Percentiles rank a stretch among this genome's conserved stretches.
phyloP scores from a whole-genome alignment of 2,113 vertebrate species.

The Rattus rattus region DNA sequence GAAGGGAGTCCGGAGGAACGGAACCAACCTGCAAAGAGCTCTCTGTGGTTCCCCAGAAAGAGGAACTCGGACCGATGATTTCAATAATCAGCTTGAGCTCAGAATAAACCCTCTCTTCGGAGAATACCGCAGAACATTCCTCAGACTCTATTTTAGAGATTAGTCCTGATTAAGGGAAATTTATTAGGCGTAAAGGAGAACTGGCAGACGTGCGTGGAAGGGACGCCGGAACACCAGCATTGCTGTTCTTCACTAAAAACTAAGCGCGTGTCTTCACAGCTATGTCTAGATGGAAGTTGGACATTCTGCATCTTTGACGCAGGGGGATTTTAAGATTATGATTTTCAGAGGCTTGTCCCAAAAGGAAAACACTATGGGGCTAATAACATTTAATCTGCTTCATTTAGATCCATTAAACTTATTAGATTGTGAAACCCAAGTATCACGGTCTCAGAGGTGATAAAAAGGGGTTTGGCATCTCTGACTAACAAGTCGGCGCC shows the following conservation, averaged over 20 bases:
- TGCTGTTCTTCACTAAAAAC: background rate
- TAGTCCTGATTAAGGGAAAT: background rate
- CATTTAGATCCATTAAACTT: constrained; percentile 1
- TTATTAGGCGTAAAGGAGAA: background rate
- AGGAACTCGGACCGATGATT: constrained; percentile 26
- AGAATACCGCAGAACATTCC: background rate
- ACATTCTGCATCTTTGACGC: background rate
- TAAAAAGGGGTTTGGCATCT: background rate
- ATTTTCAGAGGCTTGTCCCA: background rate
- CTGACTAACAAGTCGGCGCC: background rate
- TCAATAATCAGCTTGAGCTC: constrained; percentile 1
- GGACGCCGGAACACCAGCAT: constrained; percentile 4
- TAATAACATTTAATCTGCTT: background rate
- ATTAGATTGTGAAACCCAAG: background rate
- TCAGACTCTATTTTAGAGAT: constrained; percentile 16
- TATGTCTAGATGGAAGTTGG: background rate
- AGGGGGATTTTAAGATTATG: background rate
- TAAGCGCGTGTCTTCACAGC: background rate
- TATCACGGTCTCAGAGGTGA: background rate
- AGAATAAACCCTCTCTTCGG: background rate
- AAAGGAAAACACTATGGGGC: background rate
- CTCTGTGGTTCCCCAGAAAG: background rate
- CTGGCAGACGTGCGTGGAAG: background rate
- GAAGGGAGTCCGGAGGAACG: background rate
- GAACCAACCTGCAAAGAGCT: background rate